Evolutionary conservation across 2,888 invertebrate species (phyloP), one percentile per base, ranked within the genome.

Genomic region (Drosophila pegasa): DNA sequence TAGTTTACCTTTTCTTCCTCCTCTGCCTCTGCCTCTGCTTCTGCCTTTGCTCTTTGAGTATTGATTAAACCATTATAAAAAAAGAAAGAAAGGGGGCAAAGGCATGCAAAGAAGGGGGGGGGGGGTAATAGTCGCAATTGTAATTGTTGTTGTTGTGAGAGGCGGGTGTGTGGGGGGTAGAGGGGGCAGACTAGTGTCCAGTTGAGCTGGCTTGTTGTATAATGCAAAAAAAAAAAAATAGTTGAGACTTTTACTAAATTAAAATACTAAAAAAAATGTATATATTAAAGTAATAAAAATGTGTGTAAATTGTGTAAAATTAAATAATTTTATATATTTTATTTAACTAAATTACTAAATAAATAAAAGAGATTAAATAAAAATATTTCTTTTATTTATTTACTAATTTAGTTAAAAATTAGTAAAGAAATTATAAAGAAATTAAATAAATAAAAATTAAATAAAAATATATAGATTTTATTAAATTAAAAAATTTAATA

Each of bases 1-100:
- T 31, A 48, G 47, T 31, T 54, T 47, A 18, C 20, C 55, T 38
- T 35, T 37, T 38, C 16, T 61, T 50, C 14, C 4, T 40, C 18
- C 16, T 7, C n/a, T n/a, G n/a, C n/a, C n/a, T n/a, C n/a, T n/a
- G n/a, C n/a, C n/a, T n/a, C n/a, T n/a, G n/a, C n/a, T 35, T 29
- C 29, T 35, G 29, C 47, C 18, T 45, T 20, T 31, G 48, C 31
- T 50, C 12, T 38, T 45, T 25, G 57, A 55, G 27, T 87, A 83
- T 83, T 75, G 87, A 87, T 83, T 87, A 72, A 82, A 70, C 77
- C 66, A 87, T 87, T 78, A 86, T 72, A 86, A 73, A 62, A 61
- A 66, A 56, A 25, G 31, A 73, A 62, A 61, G 63, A 56, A 25
- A 27, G 57, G 50, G 38, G 50, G 14, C 38, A 59, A 67, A 57